A percentile compares a stretch with the other conserved stretches of the same genome.
These are phyloP conservation scores for Coptotermes formosanus DNA, from an alignment of 1,140 invertebrate species.

Conservation along the genomic window DNA sequence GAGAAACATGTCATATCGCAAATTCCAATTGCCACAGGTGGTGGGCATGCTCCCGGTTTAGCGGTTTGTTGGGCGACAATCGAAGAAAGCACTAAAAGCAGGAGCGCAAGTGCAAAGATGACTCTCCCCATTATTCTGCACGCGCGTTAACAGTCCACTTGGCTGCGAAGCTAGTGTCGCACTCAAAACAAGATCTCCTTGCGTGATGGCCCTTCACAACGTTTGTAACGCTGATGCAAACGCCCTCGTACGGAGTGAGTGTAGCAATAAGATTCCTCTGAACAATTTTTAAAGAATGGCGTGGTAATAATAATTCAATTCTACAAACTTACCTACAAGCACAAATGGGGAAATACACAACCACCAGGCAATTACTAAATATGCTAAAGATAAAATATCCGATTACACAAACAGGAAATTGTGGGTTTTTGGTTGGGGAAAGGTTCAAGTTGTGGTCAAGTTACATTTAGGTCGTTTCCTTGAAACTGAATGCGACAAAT, in stretches of 20 bases:
- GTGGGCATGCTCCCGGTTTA: neutral
- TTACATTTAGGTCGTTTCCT: neutral
- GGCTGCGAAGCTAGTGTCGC: neutral
- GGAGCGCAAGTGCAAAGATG: neutral
- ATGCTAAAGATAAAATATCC: neutral
- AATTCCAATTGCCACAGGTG: neutral
- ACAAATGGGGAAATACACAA: neutral
- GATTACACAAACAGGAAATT: neutral
- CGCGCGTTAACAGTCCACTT: neutral
- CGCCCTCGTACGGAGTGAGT: neutral
- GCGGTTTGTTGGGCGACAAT: neutral
- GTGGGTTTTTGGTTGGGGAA: neutral
- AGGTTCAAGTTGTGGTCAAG: neutral
- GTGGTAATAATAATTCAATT: neutral
- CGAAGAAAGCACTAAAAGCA: neutral
- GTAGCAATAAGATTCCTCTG: neutral
- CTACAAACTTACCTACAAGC: neutral
- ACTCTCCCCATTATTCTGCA: neutral
- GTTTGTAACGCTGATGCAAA: neutral
- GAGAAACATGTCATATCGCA: neutral
- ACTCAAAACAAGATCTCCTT: constrained; percentile 17
- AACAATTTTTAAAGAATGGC: neutral
- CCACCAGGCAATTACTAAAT: neutral
- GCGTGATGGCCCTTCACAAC: neutral
- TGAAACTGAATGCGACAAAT: neutral